Base-by-base conservation (phyloP, 2,888 invertebrate genomes). In the Tolmerus cingulatus region DNA sequence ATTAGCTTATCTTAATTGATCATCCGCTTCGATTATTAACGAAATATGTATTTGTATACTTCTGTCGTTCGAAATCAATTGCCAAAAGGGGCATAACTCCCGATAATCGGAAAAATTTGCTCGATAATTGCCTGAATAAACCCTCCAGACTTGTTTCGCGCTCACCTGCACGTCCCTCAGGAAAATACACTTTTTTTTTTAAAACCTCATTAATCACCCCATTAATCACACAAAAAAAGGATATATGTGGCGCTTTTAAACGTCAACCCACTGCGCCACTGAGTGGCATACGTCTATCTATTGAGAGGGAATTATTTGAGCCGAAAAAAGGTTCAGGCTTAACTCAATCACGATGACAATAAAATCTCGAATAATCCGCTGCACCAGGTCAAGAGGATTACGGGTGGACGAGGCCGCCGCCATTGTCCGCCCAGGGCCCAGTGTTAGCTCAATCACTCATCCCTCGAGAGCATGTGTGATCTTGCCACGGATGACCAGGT, bases 401-500 rank as follows among this genome's bases (percentile, higher is more conserved):
- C 78, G 55, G 77, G 40, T 66, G 78, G 74, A 57, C 66, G 78
- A 86, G 27, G 51, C 40, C 78, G 77, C 66, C 79, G 57, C 78
- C 78, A 57, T 86, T 76, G 76, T 76, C 85, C 74, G 30, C 30
- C 16, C 43, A 14, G 30, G 43, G 43, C 51, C 51, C 77, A 77
- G 57, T 86, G 86, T 86, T 86, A 78, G 86, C 77, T 78, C 86
- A 86, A 86, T 86, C 86, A 86, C 86, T 86, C 86, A 86, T 86
- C 78, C 76, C 86, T 40, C 27, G 34, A 78, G 78, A 78, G 37
- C 77, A 78, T 86, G 86, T 86, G 86, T 86, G 86, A 86, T 86
- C 86, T 82, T 86, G 76, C 76, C 34, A 86, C 76, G 81, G 87
- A 85, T 87, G 86, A 82, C 87, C 87, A 88, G 88, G 88, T 88